Percentiles rank a stretch among this genome's conserved stretches.
Conservation (phyloP, 1,140 invertebrate genomes). For the Semibalanus balanoides region DNA sequence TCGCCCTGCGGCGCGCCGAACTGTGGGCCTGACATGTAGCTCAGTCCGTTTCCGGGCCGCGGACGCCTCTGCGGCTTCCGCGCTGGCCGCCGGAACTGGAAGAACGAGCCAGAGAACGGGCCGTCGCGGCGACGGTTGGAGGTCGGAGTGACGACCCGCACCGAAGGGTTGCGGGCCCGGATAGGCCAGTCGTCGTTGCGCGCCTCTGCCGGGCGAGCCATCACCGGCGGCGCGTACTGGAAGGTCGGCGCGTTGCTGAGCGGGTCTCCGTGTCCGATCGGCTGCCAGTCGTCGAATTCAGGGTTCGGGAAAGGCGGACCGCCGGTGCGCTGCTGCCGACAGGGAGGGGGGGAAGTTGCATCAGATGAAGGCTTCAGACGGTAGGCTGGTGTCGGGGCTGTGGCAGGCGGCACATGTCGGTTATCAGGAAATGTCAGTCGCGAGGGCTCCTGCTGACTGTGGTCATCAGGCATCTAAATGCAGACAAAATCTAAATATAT, state of each 20-base stretch:
- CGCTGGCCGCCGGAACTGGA: neutral
- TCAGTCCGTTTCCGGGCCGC: neutral
- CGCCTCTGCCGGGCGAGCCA: neutral
- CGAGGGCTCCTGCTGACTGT: too few relatives aligned
- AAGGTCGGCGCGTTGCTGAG: neutral
- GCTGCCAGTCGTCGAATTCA: conserved; percentile 3
- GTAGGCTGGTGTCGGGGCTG: too few relatives aligned
- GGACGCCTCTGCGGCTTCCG: neutral
- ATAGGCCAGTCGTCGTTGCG: neutral
- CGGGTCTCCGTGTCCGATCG: neutral
- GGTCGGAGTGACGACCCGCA: neutral
- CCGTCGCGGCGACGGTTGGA: neutral
- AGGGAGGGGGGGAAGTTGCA: neutral
- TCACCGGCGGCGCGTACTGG: neutral
- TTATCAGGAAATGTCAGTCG: too few relatives aligned
- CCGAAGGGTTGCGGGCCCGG: neutral
- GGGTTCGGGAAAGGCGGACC: neutral
- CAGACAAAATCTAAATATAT: too few relatives aligned
- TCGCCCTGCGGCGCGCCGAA: neutral
- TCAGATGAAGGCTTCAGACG: too few relatives aligned
- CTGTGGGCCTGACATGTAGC: neutral
- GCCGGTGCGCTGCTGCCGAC: neutral
- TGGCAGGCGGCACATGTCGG: too few relatives aligned
- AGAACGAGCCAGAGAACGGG: neutral
- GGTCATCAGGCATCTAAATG: too few relatives aligned